Base-by-base conservation (phyloP, 2,113 vertebrate species). In the Emydura subglobosa region DNA sequence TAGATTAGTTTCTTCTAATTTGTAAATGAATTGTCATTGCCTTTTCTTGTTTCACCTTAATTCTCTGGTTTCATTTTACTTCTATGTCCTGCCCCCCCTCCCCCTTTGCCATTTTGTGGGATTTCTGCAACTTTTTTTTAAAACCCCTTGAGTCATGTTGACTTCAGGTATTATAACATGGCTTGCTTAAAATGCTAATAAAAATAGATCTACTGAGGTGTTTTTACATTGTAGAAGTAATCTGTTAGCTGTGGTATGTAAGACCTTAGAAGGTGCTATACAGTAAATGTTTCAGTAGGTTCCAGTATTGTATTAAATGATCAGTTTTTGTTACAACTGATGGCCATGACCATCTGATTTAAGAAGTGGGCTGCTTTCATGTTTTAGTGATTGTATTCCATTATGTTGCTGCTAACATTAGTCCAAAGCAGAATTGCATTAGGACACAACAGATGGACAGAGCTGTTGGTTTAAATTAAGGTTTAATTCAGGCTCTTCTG, bases 401-500 rank as follows among this genome's bases (percentile, higher is more conserved):
- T 82, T 68, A 44, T 92, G 92, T 93, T 39, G 49, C 78, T 91
- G 34, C 3, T 79, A 29, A 72, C 0, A 25, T 85, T 65, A 90
- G 31, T 50, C 4, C 21, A 31, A 84, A 24, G 16, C 2, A 84
- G 5, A 44, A 72, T 49, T 39, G 16, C 8, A 39, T 92, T 68
- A 57, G 17, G 25, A 25, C 24, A 95, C 91, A 95, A 85, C 4
- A 89, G 2, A 87, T 79, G 10, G 2, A 90, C 68, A 87, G 2
- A 10, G 14, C 72, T 82, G 4, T 81, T 89, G 90, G 7, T 85
- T 89, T 57, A 76, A 47, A 90, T 91, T 91, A 85, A 95, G 88
- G 13, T 59, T 57, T 84, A 94, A 92, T 47, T 61, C 24, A 93
- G 79, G 2, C 51, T 61, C 6, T 59, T 83, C 51, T 39, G 51